Evolutionary conservation across 2,797 vertebrate species (phyloP), one percentile per base, ranked within the genome.

Genomic region (Hypotaenidia okinawae): DNA sequence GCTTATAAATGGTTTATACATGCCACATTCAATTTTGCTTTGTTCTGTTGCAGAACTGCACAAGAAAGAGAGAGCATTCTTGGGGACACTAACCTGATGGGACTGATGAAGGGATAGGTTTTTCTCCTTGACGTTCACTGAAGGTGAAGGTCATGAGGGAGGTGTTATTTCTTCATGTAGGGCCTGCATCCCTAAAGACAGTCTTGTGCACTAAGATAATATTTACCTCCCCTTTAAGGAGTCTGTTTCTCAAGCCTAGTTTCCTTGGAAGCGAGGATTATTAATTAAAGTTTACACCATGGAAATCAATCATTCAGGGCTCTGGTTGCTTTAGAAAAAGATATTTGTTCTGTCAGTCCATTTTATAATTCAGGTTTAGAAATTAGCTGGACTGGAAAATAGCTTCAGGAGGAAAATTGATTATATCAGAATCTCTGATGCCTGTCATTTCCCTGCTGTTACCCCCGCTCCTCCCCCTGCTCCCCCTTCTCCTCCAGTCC

Each of bases 341-440:
- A 11, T 72, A 89, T 92, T 94, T 93, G 74, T 96, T 93, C 76
- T 91, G 72, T 67, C 76, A 87, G 58, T 55, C 81, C 82, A 43
- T 85, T 95, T 95, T 66, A 85, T 95, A 96, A 93, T 90, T 75
- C 2, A 11, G 39, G 25, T 78, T 92, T 92, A 82, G 78, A 85
- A 90, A 94, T 72, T 59, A 96, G 81, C 78, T 94, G 90, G 90
- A 33, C 84, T 94, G 93, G 92, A 96, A 95, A 97, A 95, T 89
- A 92, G 90, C 93, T 94, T 89, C 51, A 80, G 92, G 84, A 93
- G 66, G 62, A 89, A 87, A 95, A 94, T 72, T 78, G 96, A 91
- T 96, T 87, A 6, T 55, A 77, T 93, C 75, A 91, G 69, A 66
- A 88, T 49, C 85, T 81, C 85, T 84, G 83, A 86, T 23, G 67